Conservation (phyloP, 2,797 vertebrate genomes). For the Argya squamiceps region DNA sequence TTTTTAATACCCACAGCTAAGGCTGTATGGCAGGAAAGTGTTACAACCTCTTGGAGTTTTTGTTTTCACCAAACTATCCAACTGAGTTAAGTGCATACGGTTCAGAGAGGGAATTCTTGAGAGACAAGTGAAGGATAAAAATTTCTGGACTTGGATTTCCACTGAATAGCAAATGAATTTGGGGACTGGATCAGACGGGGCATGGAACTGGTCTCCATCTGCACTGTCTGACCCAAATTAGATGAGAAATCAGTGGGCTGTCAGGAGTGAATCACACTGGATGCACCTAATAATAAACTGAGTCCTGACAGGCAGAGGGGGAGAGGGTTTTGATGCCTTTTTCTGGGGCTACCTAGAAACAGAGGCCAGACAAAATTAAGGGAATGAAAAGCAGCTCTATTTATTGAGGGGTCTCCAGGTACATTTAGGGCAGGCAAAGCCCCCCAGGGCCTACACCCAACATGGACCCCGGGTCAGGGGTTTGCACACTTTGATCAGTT, state of each 20-base stretch:
- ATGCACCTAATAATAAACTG: neutral
- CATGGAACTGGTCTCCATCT: neutral
- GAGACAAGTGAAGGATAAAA: neutral
- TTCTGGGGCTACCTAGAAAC: neutral
- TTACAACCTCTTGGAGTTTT: neutral
- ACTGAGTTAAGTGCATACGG: neutral
- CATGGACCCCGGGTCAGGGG: neutral
- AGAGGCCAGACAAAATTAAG: neutral
- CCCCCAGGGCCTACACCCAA: neutral
- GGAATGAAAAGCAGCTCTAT: neutral
- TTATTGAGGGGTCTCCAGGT: neutral
- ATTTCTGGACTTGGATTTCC: neutral
- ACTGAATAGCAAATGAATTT: neutral
- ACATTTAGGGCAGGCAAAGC: neutral
- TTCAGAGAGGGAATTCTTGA: neutral
- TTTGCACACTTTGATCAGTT: neutral
- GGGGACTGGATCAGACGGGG: neutral
- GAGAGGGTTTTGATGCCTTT: neutral
- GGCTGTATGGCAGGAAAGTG: neutral
- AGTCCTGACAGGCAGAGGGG: neutral
- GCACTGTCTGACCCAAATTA: conserved; percentile 22
- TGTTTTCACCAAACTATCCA: neutral
- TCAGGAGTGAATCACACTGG: neutral
- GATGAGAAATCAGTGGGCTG: conserved; percentile 18
- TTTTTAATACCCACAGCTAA: neutral